Percentiles rank a stretch among this genome's conserved stretches.
Evolutionary conservation across 2,888 invertebrate genomes (phyloP).

Genomic region (Mystacides longicornis): DNA sequence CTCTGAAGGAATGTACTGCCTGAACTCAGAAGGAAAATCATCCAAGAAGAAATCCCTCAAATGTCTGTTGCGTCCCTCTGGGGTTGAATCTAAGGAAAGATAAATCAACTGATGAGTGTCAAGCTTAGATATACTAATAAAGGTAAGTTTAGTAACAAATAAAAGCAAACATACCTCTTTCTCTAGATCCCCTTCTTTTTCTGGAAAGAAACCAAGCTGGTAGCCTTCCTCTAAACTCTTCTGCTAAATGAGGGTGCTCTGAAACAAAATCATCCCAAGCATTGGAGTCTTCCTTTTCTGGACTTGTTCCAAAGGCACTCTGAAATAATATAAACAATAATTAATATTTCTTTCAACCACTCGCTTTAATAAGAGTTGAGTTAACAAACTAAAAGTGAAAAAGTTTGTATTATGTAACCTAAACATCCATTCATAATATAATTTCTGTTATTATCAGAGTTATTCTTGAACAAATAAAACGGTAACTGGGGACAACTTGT

Average conservation of each 20-base stretch:
- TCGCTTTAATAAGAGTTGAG: no score
- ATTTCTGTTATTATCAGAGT: no score
- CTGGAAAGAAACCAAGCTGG: slow-evolving; percentile 40
- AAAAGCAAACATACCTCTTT: slow-evolving; percentile 29
- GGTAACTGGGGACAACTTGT: no score
- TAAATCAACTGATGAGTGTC: neutral
- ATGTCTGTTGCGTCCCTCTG: slow-evolving; percentile 37
- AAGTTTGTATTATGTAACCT: no score
- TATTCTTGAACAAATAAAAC: no score
- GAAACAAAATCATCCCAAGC: slow-evolving; percentile 63
- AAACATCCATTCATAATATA: no score
- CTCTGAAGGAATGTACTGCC: slow-evolving; percentile 44
- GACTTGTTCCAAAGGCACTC: slow-evolving; percentile 15
- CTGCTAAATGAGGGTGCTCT: slow-evolving; percentile 68
- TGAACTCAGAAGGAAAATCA: slow-evolving; percentile 46
- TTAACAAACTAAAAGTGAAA: no score
- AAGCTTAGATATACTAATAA: slow-evolving; percentile 11
- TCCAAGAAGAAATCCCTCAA: slow-evolving; percentile 50
- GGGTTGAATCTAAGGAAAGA: slow-evolving; percentile 44
- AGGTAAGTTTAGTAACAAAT: slow-evolving; percentile 23
- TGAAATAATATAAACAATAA: slow-evolving; percentile 10
- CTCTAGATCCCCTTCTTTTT: slow-evolving; percentile 39
- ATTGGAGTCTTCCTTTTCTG: slow-evolving; percentile 7
- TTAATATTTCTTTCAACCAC: no score
- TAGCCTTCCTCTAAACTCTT: slow-evolving; percentile 50